Conservation (phyloP, 64 coral and sea anemone genomes). For the Catalaphyllia jardinei region DNA sequence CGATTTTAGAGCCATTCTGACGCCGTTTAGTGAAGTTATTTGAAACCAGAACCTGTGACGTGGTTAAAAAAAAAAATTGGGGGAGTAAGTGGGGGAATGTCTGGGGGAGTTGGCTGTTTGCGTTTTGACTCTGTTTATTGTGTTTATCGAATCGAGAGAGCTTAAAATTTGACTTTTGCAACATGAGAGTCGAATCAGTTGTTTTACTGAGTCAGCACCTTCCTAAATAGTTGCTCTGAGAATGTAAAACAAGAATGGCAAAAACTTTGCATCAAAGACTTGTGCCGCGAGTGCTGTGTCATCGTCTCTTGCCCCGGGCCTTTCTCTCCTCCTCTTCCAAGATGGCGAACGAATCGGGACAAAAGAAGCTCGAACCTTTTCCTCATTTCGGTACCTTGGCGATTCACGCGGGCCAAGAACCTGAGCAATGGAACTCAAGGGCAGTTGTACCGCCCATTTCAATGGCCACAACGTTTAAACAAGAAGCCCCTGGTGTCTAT, state of each 20-base stretch:
- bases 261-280: neutral
- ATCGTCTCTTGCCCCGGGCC: neutral
- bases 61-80: neutral
- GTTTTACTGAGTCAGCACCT: neutral
- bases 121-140: neutral
- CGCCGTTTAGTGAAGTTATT: too few relatives aligned
- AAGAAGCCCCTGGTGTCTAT: conserved; percentile 76
- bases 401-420: conserved; percentile 86
- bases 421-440: conserved; percentile 80
- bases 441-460: conserved; percentile 90
- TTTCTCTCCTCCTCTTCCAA: conserved; percentile 2
- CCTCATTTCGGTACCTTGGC: conserved; percentile 92
- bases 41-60: too few relatives aligned
- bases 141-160: neutral
- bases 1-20: too few relatives aligned
- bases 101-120: neutral
- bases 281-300: neutral
- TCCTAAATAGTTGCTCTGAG: neutral
- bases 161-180: neutral
- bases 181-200: neutral
- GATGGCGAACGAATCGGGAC: conserved; percentile 43
- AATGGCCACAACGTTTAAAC: conserved; percentile 92
- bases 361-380: conserved; percentile 46
- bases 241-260: too few relatives aligned
- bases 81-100: neutral